Evolutionary conservation across 2,888 invertebrate genomes (phyloP), one percentile per base, ranked within the genome.

Genomic region (Antheraea yamamai): DNA sequence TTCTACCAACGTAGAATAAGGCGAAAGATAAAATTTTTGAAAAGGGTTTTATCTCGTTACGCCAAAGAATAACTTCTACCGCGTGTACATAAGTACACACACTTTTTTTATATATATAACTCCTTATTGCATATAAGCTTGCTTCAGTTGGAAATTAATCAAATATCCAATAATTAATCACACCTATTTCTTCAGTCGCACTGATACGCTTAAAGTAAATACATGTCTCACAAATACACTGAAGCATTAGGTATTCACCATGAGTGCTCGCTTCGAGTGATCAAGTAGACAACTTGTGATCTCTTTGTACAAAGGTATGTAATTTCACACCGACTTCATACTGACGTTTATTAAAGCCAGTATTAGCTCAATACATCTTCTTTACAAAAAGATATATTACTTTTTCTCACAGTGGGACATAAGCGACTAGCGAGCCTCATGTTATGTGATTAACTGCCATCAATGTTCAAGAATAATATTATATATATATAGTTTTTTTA

Each of bases 291-390:
- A 73, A 52, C 72, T 73, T 71, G n/a, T 58, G 26, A 47, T 71
- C 74, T 73, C 74, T 75, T 72, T 76, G 39, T 72, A 58, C 26
- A 14, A 72, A 39, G 35, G 58, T 75, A 76, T 75, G 64, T 76
- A 75, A 74, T 77, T 75, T 73, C 76, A 73, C 61, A 51, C 72
- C 26, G 18, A 30, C 58, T 71, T 68, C 58, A 52, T 73, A 68
- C 73, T 75, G 76, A 72, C 77, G 75, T 78, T 78, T 76, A 76
- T 78, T 78, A 76, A 78, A 78, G 30, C 74, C 75, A 61, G 75
- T 68, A 75, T 68, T 73, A 70, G 58, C 75, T 64, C 52, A 70
- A 52, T 70, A 73, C 73, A 30, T 72, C 73, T 74, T 75, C 61
- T 76, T 74, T 66, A 74, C 73, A 76, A 76, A 76, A 75, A 20